These are phyloP conservation scores for Eupsilia transversa DNA, from an alignment of 2,888 invertebrate species.

Conservation along the genomic window DNA sequence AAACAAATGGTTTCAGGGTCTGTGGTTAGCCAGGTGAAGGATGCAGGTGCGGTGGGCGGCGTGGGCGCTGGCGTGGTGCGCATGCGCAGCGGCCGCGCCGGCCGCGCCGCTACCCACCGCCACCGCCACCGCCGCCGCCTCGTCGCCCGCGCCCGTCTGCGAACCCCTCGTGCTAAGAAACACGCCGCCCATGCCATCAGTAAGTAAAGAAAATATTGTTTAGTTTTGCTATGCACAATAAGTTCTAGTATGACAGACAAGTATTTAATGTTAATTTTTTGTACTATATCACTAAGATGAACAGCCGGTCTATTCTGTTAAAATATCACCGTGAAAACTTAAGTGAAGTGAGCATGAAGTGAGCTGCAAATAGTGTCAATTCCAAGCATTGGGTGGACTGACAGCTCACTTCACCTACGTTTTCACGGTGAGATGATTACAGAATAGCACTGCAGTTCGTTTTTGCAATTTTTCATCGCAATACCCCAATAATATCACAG, in stretches of 20 bases:
- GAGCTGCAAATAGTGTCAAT: no score
- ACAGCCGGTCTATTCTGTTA: no score
- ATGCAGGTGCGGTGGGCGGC: slow-evolving; percentile 75
- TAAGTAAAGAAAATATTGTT: slow-evolving; percentile 59
- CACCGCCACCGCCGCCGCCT: slow-evolving; percentile 66
- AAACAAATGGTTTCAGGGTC: slow-evolving; percentile 53
- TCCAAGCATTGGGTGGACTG: no score
- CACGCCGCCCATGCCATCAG: slow-evolving; percentile 80
- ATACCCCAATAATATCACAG: background rate
- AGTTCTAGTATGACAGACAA: background rate
- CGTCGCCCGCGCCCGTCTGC: slow-evolving; percentile 70
- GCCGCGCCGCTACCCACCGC: slow-evolving; percentile 71
- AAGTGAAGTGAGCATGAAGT: no score
- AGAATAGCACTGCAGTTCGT: no score
- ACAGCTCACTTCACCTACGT: no score
- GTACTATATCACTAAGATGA: background rate
- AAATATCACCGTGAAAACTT: no score
- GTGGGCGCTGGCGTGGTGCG: slow-evolving; percentile 87
- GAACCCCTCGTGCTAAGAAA: slow-evolving; percentile 79
- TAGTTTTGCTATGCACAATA: background rate
- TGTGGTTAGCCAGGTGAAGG: slow-evolving; percentile 79
- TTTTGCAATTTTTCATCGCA: background rate
- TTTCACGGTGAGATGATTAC: no score
- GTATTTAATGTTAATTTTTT: background rate
- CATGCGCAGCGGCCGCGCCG: slow-evolving; percentile 84